These are phyloP conservation scores for Microplitis mediator DNA, from an alignment of 1,140 invertebrate genomes.

Conservation along the genomic window DNA sequence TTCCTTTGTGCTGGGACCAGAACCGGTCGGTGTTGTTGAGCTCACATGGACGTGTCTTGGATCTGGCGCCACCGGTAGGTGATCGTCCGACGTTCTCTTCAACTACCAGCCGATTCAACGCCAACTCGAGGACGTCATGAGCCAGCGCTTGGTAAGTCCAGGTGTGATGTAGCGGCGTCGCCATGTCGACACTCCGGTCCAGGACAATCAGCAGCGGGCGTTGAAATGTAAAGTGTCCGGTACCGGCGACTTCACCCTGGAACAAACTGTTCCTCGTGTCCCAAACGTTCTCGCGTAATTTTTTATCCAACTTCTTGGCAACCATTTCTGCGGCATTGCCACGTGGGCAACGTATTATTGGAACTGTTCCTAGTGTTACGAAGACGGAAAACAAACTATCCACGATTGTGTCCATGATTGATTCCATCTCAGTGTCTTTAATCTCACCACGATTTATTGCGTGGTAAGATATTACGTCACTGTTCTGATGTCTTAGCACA, in stretches of 20 bases:
- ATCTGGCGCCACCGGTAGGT: slow-evolving; percentile 66
- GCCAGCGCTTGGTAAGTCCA: slow-evolving; percentile 99
- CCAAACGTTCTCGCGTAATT: slow-evolving; percentile 94
- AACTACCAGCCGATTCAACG: slow-evolving; percentile 85
- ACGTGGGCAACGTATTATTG: slow-evolving; percentile 92
- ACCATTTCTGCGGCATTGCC: slow-evolving; percentile 99
- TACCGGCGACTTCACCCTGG: slow-evolving; percentile 78
- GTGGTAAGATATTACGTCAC: slow-evolving; percentile 91
- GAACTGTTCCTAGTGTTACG: slow-evolving; percentile 92
- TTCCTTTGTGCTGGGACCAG: slow-evolving; percentile 92
- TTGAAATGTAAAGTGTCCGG: slow-evolving; percentile 81
- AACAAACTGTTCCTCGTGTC: slow-evolving; percentile 97
- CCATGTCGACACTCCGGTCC: slow-evolving; percentile 95
- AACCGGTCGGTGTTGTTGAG: slow-evolving; percentile 87
- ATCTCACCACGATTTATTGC: slow-evolving; percentile 94
- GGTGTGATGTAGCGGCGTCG: slow-evolving; percentile 97
- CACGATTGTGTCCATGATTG: slow-evolving; percentile 92
- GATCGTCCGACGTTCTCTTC: slow-evolving; percentile 71
- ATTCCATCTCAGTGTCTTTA: slow-evolving; percentile 95
- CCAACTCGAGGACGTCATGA: slow-evolving; percentile 92
- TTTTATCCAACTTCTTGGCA: slow-evolving; percentile 95
- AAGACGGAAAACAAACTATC: slow-evolving; percentile 97
- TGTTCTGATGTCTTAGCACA: slow-evolving; percentile 89
- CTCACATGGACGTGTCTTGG: slow-evolving; percentile 89
- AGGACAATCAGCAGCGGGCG: slow-evolving; percentile 90